Conservation (phyloP, 1,140 invertebrate species). For the Rhysida immarginata region DNA sequence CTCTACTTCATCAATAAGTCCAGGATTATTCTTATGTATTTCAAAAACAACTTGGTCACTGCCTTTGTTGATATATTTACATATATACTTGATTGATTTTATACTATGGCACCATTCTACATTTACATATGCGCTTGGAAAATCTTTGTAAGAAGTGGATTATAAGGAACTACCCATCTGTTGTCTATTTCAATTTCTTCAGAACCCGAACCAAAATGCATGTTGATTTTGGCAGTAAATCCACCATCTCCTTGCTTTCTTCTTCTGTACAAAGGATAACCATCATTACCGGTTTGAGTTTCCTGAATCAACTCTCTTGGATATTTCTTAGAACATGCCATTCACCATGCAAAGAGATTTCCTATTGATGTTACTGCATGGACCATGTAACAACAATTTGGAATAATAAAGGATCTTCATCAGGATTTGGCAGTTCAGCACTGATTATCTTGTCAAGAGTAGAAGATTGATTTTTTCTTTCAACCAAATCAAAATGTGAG, state of each 20-base stretch:
- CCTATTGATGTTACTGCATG: neutral
- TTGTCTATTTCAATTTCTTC: neutral
- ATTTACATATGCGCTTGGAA: constrained; percentile 16
- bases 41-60: constrained; percentile 14
- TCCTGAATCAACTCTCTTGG: neutral
- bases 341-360: neutral
- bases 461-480: constrained; percentile 1
- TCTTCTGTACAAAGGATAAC: constrained; percentile 18
- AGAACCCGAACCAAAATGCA: neutral
- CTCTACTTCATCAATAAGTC: constrained; percentile 5
- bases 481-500: constrained; percentile 34
- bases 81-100: neutral
- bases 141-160: constrained; percentile 9
- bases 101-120: neutral
- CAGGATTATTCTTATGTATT: neutral
- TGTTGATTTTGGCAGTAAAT: neutral
- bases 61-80: constrained; percentile 19
- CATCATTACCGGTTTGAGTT: constrained; percentile 10
- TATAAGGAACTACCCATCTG: constrained; percentile 14
- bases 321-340: neutral
- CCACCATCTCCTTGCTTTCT: neutral
- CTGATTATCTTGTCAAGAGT: constrained; percentile 34
- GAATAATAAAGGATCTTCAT: constrained; percentile 27
- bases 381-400: constrained; percentile 20
- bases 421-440: constrained; percentile 37